Evolutionary conservation across 1,140 invertebrate species (phyloP), one percentile per base, ranked within the genome.

Genomic region (Diachasma alloeum): DNA sequence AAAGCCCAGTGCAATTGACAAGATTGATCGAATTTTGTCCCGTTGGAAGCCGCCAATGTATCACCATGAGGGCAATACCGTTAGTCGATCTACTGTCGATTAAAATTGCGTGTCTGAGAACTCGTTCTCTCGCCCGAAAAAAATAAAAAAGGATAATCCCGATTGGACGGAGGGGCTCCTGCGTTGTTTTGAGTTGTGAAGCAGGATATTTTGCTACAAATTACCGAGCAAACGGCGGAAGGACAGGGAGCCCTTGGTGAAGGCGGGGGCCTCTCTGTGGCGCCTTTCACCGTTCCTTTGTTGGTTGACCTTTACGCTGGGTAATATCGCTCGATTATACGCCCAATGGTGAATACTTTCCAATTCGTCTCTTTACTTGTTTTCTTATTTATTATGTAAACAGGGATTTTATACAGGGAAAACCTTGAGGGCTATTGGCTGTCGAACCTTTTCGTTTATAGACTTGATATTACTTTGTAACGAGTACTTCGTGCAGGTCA

Each of bases 261-360:
- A 36, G 36, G n/a, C 15, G 66, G 15, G 66, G 26, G 66, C n/a
- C 31, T 37, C 36, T n/a, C 24, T 31, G 26, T 68, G 11, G 31
- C n/a, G 66, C 66, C 66, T 68, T 68, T 68, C 66, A 68, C 66
- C 66, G 17, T 68, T 68, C 36, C 36, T 68, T 68, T 68, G 66
- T 68, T 68, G 66, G 66, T 39, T 68, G 66, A 68, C 66, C 66
- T 68, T 68, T 68, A 39, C n/a, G 31, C 11, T 39, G n/a, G 31
- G 11, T 39, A 39, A 68, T 68, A 39, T 68, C 36, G 66, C 13
- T 68, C 36, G 59, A 68, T 68, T 39, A 68, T 39, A 36, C 31
- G 66, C 31, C 66, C 66, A 68, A 68, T 68, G 66, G 39, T 42
- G 39, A 42, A 63, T 68, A 68, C 66, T 68, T 68, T 68, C 66